Base-by-base conservation (phyloP, 2,888 invertebrate species). In the Minunthozetes semirufus region DNA sequence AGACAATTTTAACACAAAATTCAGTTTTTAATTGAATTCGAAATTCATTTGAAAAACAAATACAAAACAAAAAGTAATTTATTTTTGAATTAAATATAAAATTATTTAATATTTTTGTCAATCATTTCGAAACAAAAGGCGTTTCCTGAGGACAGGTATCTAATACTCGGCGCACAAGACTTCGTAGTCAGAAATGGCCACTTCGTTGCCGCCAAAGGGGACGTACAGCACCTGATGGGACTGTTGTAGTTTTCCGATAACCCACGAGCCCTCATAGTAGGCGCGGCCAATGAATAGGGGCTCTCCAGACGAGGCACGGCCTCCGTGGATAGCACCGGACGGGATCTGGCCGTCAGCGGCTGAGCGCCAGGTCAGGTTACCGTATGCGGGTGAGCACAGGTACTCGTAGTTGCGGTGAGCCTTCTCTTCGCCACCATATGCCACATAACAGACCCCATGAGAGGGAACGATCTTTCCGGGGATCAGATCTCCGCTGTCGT, bases 361-460 rank as follows among this genome's bases (percentile, higher is more conserved):
- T 3, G 2, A 8, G 4, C 4, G 13, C 73, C 73, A 73, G 11
- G 3, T 9, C 3, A 56, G 19, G 15, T 4, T 15, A 25, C 73
- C 73, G 29, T 73, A 73, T 9, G 17, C 6, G 4, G 73, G 73
- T 4, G 17, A 13, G 38, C 70, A 63, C 22, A 73, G 59, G 27
- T 56, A 73, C 29, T 73, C 73, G n/a, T 73, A 73, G n/a, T 13
- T 46, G 6, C 73, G 73, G 50, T 76, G 73, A 4, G 75, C 71
- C 25, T 76, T 76, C 29, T 78, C 78, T 38, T 78, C 76, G 4
- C 78, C 78, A 29, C 77, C 77, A 74, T 75, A 78, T 13, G 78
- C 74, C 9, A 78, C 78, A 48, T 78, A 78, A 66, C 77, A 76
- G 19, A 71, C 72, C 6, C 78, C 78, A 56, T 78, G 78, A 19